Percentiles rank a stretch among this genome's conserved stretches.
Conservation (phyloP, 1,140 invertebrate genomes). For the Leptinotarsa texana region DNA sequence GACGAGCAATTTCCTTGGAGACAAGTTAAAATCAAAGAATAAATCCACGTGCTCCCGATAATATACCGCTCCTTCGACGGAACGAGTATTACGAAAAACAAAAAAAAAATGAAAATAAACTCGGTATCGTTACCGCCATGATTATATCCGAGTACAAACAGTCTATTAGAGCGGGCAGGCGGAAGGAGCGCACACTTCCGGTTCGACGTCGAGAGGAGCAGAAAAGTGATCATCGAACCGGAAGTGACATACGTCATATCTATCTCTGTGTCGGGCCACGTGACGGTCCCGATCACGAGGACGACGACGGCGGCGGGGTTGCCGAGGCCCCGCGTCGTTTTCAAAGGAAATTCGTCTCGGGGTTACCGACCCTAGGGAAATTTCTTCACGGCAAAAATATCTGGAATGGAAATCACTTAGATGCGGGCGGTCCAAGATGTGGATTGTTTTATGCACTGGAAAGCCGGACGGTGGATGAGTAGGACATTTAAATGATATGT, state of each 20-base stretch:
- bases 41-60: background rate
- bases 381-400: background rate
- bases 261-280: conserved; percentile 22
- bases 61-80: background rate
- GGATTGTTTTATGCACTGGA: background rate
- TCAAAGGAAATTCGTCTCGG: background rate
- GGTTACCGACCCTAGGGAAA: background rate
- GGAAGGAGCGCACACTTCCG: conserved; percentile 16
- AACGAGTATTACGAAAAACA: background rate
- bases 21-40: background rate
- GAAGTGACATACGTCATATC: conserved; percentile 35
- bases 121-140: conserved; percentile 4
- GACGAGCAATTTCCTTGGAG: background rate
- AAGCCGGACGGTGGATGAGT: too few species aligned
- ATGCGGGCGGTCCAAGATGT: background rate
- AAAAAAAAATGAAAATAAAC: conserved; percentile 1
- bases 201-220: conserved; percentile 17
- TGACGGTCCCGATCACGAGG: conserved; percentile 29
- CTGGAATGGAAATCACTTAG: background rate
- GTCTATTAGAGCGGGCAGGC: conserved; percentile 14
- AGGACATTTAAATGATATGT: too few species aligned
- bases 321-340: background rate
- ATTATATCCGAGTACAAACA: conserved; percentile 11
- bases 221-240: conserved; percentile 30
- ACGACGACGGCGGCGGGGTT: background rate